phyloP scores from a whole-genome alignment of 2,888 invertebrate species.

The Drosophila paracracens region DNA sequence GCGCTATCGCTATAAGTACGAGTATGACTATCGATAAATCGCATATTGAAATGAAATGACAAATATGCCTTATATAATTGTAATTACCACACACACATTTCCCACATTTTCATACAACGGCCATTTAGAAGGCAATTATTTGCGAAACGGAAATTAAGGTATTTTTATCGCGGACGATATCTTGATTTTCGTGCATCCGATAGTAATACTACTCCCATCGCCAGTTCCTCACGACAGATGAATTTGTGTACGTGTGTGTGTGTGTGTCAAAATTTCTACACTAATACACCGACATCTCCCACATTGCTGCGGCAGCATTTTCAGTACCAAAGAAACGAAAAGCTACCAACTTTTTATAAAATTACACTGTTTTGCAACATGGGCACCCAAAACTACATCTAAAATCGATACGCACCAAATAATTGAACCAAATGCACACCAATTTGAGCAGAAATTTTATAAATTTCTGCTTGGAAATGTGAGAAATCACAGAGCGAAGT shows the following conservation, averaged over 20 bases:
- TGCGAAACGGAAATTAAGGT: neutral
- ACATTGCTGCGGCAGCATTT: slow-evolving; percentile 62
- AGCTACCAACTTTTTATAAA: slow-evolving; percentile 47
- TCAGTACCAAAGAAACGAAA: slow-evolving; percentile 36
- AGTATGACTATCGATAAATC: slow-evolving; percentile 40
- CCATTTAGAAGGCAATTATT: neutral
- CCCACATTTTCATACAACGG: neutral
- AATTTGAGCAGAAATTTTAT: slow-evolving; percentile 73
- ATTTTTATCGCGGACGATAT: neutral
- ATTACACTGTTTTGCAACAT: slow-evolving; percentile 25
- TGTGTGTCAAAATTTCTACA: slow-evolving; percentile 56
- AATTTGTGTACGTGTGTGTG: slow-evolving; percentile 44
- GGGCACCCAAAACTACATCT: slow-evolving; percentile 32
- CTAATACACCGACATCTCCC: slow-evolving; percentile 55
- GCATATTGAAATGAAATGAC: neutral
- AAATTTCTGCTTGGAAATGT: slow-evolving; percentile 80
- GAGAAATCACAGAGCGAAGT: slow-evolving; percentile 80
- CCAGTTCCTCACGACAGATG: slow-evolving; percentile 41
- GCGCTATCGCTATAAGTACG: slow-evolving; percentile 37
- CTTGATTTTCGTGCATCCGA: slow-evolving; percentile 12
- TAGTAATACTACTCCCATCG: slow-evolving; percentile 40
- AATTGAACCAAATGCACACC: slow-evolving; percentile 67
- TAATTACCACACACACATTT: neutral
- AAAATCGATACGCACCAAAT: slow-evolving; percentile 77
- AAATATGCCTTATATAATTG: slow-evolving; percentile 38